These are phyloP conservation scores for Selene dorsalis DNA, from an alignment of 2,797 vertebrate species.

Conservation along the genomic window DNA sequence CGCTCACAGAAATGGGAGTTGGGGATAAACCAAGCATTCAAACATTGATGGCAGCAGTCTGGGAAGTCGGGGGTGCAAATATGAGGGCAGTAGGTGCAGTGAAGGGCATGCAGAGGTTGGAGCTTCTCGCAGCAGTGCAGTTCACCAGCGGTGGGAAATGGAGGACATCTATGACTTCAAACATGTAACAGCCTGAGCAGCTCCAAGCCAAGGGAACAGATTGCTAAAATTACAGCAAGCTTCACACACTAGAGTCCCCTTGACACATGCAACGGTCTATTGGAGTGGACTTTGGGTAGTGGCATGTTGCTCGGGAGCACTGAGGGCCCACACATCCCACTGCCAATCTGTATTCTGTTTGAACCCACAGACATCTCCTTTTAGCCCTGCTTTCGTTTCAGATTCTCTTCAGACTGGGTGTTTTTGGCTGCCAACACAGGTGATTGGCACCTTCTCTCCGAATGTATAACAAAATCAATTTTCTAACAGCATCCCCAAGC, in stretches of 20 bases:
- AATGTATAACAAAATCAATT: constrained; percentile 85
- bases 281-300: constrained; percentile 81
- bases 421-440: constrained; percentile 78
- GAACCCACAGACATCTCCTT: constrained; percentile 79
- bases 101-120: constrained; percentile 44
- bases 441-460: constrained; percentile 81
- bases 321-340: constrained; percentile 71
- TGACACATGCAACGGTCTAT: constrained; percentile 76
- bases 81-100: constrained; percentile 62
- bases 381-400: constrained; percentile 73
- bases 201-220: constrained; percentile 80
- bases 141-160: constrained; percentile 71
- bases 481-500: constrained; percentile 79
- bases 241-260: constrained; percentile 78
- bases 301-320: constrained; percentile 76
- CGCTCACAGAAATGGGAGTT: constrained; percentile 34
- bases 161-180: constrained; percentile 82
- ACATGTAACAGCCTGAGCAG: constrained; percentile 74
- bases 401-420: constrained; percentile 72
- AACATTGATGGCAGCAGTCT: constrained; percentile 28
- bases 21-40: constrained; percentile 30
- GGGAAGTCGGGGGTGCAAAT: constrained; percentile 49
- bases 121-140: constrained; percentile 56
- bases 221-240: constrained; percentile 84
- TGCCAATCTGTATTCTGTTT: constrained; percentile 83